These are phyloP conservation scores for Bellardia bayeri DNA, from an alignment of 2,888 invertebrate species.

Conservation along the genomic window DNA sequence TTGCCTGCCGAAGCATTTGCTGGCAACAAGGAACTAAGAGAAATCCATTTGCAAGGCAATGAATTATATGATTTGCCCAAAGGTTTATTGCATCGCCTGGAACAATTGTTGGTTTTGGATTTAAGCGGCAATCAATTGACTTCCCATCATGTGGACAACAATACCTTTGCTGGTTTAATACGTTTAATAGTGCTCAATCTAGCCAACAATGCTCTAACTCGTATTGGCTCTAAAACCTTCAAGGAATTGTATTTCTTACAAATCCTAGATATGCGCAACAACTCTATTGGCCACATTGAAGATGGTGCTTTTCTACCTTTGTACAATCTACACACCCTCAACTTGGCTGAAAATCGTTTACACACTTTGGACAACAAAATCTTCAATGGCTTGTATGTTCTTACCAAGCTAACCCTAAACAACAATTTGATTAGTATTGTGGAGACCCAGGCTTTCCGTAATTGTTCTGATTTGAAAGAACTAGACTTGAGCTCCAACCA, in stretches of 20 bases:
- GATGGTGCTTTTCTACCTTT: slow-evolving; percentile 94
- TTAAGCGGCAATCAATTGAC: slow-evolving; percentile 93
- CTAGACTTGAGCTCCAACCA: slow-evolving; percentile 95
- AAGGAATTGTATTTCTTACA: slow-evolving; percentile 94
- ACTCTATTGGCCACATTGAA: slow-evolving; percentile 94
- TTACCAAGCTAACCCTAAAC: slow-evolving; percentile 93
- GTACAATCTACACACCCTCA: slow-evolving; percentile 94
- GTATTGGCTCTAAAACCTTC: slow-evolving; percentile 93
- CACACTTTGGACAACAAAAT: slow-evolving; percentile 92
- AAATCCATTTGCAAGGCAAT: slow-evolving; percentile 94
- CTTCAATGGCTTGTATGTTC: slow-evolving; percentile 92
- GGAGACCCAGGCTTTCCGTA: slow-evolving; percentile 92
- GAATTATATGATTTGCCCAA: slow-evolving; percentile 92
- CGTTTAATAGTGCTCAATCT: slow-evolving; percentile 93
- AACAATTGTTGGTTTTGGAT: slow-evolving; percentile 93
- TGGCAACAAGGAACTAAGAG: slow-evolving; percentile 91
- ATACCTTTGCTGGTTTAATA: slow-evolving; percentile 93
- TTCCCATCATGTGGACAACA: slow-evolving; percentile 93
- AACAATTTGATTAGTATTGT: slow-evolving; percentile 93
- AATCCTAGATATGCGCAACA: slow-evolving; percentile 93
- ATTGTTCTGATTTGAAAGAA: slow-evolving; percentile 94
- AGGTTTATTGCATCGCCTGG: slow-evolving; percentile 92
- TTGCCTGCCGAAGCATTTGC: slow-evolving; percentile 93
- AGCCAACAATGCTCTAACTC: slow-evolving; percentile 93
- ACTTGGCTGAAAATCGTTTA: slow-evolving; percentile 93